These are phyloP conservation scores for Sinodicranocentrus sp. DNA, from an alignment of 2,888 invertebrate species.

Conservation along the genomic window DNA sequence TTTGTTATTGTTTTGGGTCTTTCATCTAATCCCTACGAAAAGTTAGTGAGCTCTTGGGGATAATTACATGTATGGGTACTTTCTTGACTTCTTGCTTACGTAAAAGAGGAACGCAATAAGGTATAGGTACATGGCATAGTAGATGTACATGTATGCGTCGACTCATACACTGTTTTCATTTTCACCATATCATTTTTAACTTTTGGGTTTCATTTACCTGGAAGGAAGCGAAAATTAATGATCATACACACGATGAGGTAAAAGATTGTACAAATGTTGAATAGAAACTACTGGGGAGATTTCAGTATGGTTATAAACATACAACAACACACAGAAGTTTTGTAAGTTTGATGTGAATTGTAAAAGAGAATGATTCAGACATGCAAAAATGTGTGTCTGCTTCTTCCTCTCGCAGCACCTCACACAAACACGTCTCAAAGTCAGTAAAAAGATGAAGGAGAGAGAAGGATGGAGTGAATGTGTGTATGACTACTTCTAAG, in stretches of 20 bases:
- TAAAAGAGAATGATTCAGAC: neutral
- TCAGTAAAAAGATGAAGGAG: neutral
- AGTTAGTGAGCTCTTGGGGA: neutral
- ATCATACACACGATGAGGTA: too few relatives aligned
- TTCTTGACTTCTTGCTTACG: slow-evolving; percentile 40
- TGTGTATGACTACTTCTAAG: neutral
- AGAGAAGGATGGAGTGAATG: neutral
- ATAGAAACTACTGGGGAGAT: too few relatives aligned
- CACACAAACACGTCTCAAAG: neutral
- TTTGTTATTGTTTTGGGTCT: slow-evolving; percentile 50
- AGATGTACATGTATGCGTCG: too few relatives aligned
- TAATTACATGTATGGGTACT: slow-evolving; percentile 19
- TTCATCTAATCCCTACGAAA: neutral
- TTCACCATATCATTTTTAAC: neutral
- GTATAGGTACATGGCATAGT: neutral
- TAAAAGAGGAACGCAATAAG: neutral
- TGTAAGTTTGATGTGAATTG: too few relatives aligned
- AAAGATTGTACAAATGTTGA: too few relatives aligned
- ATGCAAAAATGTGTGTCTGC: slow-evolving; percentile 21
- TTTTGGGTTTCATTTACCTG: neutral
- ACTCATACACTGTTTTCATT: neutral
- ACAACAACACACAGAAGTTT: too few relatives aligned
- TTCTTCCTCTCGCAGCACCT: neutral
- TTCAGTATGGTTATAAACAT: too few relatives aligned
- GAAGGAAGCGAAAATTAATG: neutral